A percentile compares a stretch with the other conserved stretches of the same genome.
Conservation (phyloP, 2,113 vertebrate genomes). For the Phycodurus eques region DNA sequence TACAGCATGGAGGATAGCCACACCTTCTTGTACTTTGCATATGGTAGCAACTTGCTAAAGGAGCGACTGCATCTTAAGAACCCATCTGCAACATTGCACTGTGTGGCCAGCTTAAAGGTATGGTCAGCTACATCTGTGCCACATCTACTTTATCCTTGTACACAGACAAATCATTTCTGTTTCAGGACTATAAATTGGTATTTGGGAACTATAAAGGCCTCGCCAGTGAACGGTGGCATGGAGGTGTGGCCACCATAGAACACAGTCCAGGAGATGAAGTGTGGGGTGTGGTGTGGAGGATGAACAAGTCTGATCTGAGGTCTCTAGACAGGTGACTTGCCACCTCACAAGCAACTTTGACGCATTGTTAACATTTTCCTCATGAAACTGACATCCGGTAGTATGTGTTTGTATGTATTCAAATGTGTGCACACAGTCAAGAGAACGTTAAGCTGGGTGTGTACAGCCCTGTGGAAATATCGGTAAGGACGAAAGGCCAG, state of each 20-base stretch:
- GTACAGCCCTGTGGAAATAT: slow-evolving; percentile 81
- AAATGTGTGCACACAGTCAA: slow-evolving; percentile 70
- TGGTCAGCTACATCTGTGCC: neutral
- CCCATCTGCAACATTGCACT: slow-evolving; percentile 63
- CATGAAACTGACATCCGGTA: neutral
- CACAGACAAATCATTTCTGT: neutral
- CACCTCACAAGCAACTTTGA: neutral
- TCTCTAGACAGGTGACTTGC: slow-evolving; percentile 77
- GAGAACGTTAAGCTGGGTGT: slow-evolving; percentile 81
- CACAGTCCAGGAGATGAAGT: slow-evolving; percentile 83
- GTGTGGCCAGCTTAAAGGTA: slow-evolving; percentile 68
- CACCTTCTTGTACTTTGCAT: slow-evolving; percentile 74
- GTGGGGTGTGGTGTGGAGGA: slow-evolving; percentile 90
- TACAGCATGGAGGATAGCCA: slow-evolving; percentile 36
- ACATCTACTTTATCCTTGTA: neutral
- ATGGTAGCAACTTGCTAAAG: slow-evolving; percentile 73
- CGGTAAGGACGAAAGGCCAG: slow-evolving; percentile 70
- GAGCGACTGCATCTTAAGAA: slow-evolving; percentile 71
- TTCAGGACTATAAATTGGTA: slow-evolving; percentile 84
- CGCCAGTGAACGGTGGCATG: slow-evolving; percentile 82
- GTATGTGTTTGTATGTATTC: neutral
- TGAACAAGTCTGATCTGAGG: slow-evolving; percentile 78
- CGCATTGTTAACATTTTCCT: neutral
- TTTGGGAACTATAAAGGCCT: slow-evolving; percentile 83
- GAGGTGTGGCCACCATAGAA: slow-evolving; percentile 85